These are phyloP conservation scores for Drosophila nigricruria DNA, from an alignment of 2,888 invertebrate species.

Conservation along the genomic window DNA sequence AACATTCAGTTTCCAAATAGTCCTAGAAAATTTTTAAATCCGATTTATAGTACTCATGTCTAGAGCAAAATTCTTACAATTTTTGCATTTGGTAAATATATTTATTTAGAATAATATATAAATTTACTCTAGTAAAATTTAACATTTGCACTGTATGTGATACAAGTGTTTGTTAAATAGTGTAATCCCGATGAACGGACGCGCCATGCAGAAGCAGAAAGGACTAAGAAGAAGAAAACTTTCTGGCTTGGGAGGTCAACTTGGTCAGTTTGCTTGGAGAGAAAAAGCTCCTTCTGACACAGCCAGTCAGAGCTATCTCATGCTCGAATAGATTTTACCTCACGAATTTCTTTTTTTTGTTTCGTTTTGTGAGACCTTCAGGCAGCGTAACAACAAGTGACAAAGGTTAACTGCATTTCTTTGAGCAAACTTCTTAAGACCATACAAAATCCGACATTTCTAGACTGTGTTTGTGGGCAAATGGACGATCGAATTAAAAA, in stretches of 20 bases:
- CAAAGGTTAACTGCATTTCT: constrained; percentile 59
- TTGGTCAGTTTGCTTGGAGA: constrained; percentile 19
- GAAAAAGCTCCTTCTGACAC: constrained; percentile 2
- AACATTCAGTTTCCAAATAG: background rate
- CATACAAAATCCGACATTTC: constrained; percentile 23
- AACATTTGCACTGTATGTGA: too few relatives aligned
- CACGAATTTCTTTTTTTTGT: constrained; percentile 4
- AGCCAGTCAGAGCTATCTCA: constrained; percentile 1
- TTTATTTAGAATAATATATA: background rate
- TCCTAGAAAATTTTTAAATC: background rate
- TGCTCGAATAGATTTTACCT: constrained; percentile 25
- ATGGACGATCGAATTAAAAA: background rate
- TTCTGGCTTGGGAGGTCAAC: constrained; percentile 12
- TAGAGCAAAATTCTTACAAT: too few relatives aligned
- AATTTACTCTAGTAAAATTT: background rate
- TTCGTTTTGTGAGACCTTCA: constrained; percentile 32
- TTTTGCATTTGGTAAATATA: background rate
- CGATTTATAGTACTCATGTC: too few relatives aligned
- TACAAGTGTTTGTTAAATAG: background rate
- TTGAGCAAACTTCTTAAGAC: constrained; percentile 52
- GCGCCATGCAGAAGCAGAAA: background rate
- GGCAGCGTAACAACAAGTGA: constrained; percentile 31
- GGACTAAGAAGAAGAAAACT: constrained; percentile 2
- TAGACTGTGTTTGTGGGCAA: background rate
- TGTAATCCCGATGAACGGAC: constrained; percentile 14